phyloP scores from a whole-genome alignment of 2,797 vertebrate species.

The Remorina albescens region DNA sequence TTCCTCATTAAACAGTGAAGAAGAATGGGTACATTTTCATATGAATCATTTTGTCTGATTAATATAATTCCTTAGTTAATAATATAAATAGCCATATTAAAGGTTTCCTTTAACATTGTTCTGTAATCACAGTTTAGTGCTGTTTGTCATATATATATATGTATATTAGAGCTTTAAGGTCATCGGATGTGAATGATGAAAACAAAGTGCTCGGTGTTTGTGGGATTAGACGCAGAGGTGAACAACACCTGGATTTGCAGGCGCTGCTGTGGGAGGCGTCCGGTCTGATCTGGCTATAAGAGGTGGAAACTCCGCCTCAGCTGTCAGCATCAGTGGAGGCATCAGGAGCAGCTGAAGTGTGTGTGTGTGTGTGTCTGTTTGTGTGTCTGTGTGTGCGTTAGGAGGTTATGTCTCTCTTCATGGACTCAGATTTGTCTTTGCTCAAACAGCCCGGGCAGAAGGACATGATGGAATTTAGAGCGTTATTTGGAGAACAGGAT shows the following conservation, averaged over 20 bases:
- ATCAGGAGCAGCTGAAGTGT: background rate
- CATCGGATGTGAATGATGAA: background rate
- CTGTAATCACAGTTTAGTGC: too few relatives aligned
- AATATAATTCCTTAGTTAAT: too few relatives aligned
- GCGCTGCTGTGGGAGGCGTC: constrained; percentile 11
- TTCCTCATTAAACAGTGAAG: background rate
- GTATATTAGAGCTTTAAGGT: background rate
- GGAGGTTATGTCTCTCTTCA: constrained; percentile 65
- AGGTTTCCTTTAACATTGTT: too few relatives aligned
- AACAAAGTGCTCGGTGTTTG: constrained; percentile 3
- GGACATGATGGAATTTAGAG: constrained; percentile 60
- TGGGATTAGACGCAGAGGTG: constrained; percentile 35
- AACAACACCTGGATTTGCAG: constrained; percentile 43
- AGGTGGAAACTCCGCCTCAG: constrained; percentile 43
- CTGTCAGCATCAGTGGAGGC: constrained; percentile 16
- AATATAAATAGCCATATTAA: too few relatives aligned
- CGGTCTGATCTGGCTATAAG: constrained; percentile 60
- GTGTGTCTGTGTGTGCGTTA: constrained; percentile 6
- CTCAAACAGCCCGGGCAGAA: constrained; percentile 58
- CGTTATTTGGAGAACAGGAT: constrained; percentile 62
- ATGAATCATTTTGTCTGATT: too few relatives aligned
- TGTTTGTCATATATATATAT: too few relatives aligned
- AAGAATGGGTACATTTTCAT: too few relatives aligned
- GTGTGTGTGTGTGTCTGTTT: background rate
- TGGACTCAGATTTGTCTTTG: constrained; percentile 61